Percentiles rank a stretch among this genome's conserved stretches.
Evolutionary conservation across 2,888 invertebrate species (phyloP).

Genomic region (Notocelia uddmanniana): DNA sequence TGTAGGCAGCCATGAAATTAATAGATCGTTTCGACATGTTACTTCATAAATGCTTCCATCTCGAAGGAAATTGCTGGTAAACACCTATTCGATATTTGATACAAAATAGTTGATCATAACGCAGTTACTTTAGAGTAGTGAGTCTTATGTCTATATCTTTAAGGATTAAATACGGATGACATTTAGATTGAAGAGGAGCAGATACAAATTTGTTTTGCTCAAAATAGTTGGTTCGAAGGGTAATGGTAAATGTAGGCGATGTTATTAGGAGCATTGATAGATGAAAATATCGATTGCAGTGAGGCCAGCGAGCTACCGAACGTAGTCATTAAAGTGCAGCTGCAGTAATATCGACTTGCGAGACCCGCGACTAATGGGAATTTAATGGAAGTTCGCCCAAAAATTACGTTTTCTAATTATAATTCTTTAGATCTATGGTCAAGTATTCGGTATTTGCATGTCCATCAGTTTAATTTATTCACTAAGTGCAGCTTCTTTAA

Average conservation of each 20-base stretch:
- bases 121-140: neutral
- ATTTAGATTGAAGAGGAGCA: constrained; percentile 19
- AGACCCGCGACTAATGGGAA: constrained; percentile 14
- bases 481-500: too few relatives aligned
- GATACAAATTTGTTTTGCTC: constrained; percentile 33
- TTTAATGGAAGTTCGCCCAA: constrained; percentile 6
- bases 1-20: constrained; percentile 72
- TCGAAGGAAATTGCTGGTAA: constrained; percentile 69
- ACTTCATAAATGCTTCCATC: constrained; percentile 67
- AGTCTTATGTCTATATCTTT: constrained; percentile 12
- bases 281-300: constrained; percentile 49
- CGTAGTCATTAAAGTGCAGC: constrained; percentile 46
- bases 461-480: too few relatives aligned
- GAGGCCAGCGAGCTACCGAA: constrained; percentile 46
- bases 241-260: constrained; percentile 51
- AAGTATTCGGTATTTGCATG: neutral
- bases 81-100: constrained; percentile 52
- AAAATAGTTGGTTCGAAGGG: constrained; percentile 55
- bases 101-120: constrained; percentile 4
- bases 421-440: neutral
- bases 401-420: constrained; percentile 8
- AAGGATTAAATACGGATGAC: constrained; percentile 37
- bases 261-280: constrained; percentile 59
- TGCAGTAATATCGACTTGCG: constrained; percentile 40
- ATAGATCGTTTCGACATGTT: constrained; percentile 71